phyloP scores from a whole-genome alignment of 2,113 vertebrate genomes.

The Colinus virginianus region DNA sequence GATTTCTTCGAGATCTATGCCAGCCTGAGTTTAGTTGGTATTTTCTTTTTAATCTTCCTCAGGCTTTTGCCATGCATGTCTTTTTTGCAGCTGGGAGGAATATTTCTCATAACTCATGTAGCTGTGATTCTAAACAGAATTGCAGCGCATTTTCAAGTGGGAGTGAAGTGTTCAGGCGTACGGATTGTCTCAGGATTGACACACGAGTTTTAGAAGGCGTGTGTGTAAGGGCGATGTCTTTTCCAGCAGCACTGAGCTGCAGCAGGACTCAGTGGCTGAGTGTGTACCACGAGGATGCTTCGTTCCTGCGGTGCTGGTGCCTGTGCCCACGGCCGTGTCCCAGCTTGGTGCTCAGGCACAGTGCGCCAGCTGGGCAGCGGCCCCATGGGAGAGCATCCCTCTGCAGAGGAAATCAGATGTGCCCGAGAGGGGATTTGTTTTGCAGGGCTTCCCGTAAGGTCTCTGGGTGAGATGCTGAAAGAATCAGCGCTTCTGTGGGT shows the following conservation, averaged over 20 bases:
- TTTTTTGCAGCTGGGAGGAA: not conserved
- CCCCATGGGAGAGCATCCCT: not conserved
- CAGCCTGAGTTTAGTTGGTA: not conserved
- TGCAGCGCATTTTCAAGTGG: not conserved
- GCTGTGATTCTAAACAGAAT: not conserved
- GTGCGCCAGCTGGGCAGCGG: not conserved
- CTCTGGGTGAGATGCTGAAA: not conserved
- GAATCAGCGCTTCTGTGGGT: not conserved
- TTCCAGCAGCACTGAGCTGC: not conserved
- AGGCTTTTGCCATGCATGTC: not conserved
- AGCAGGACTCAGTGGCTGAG: not conserved
- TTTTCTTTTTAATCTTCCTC: conserved; percentile 25
- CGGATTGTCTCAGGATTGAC: not conserved
- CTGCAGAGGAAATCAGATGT: not conserved
- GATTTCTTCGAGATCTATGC: conserved; percentile 19
- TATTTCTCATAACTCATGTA: not conserved
- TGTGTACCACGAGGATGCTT: fast-evolving
- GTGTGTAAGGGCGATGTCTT: not conserved
- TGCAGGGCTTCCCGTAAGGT: fast-evolving
- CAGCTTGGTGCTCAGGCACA: not conserved
- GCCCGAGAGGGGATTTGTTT: fast-evolving
- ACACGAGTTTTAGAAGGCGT: fast-evolving
- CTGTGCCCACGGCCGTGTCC: not conserved
- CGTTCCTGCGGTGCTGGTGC: fast-evolving
- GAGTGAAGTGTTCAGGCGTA: not conserved